Evolutionary conservation across 1,140 invertebrate species (phyloP).

Genomic region (Drosophila bocqueti): DNA sequence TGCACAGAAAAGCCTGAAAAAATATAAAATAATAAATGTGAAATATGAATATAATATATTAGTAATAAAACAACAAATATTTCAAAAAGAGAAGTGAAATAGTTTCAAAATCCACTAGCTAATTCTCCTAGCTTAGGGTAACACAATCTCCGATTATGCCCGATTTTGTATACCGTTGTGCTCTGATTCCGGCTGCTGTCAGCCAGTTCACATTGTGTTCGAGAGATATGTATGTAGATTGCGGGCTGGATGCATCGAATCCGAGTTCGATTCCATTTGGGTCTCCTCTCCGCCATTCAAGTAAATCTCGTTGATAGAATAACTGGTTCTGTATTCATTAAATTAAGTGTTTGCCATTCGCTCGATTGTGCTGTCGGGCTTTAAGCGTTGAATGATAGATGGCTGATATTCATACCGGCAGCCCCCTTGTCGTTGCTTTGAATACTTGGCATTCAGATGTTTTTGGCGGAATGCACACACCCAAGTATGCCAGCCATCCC

Average conservation of each 20-base stretch:
- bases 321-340: slow-evolving; percentile 54
- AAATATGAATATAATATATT: too few species aligned
- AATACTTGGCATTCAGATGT: slow-evolving; percentile 60
- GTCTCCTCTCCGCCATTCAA: slow-evolving; percentile 35
- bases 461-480: slow-evolving; percentile 52
- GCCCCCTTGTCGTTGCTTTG: slow-evolving; percentile 31
- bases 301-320: slow-evolving; percentile 52
- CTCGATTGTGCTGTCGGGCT: slow-evolving; percentile 32
- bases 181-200: slow-evolving; percentile 27
- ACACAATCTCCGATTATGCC: neutral
- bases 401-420: slow-evolving; percentile 27
- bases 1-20: neutral
- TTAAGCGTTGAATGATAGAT: slow-evolving; percentile 43
- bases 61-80: too few species aligned
- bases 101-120: too few species aligned
- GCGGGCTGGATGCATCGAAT: slow-evolving; percentile 2
- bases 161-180: slow-evolving; percentile 11
- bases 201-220: slow-evolving; percentile 16
- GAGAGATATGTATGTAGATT: slow-evolving; percentile 23
- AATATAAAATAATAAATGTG: neutral
- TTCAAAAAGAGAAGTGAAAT: neutral
- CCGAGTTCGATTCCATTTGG: slow-evolving; percentile 25
- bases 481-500: slow-evolving; percentile 32
- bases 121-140: slow-evolving; percentile 1
- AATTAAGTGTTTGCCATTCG: slow-evolving; percentile 47